Base-by-base conservation (phyloP, 2,888 invertebrate species). In the Troilus luridus region DNA sequence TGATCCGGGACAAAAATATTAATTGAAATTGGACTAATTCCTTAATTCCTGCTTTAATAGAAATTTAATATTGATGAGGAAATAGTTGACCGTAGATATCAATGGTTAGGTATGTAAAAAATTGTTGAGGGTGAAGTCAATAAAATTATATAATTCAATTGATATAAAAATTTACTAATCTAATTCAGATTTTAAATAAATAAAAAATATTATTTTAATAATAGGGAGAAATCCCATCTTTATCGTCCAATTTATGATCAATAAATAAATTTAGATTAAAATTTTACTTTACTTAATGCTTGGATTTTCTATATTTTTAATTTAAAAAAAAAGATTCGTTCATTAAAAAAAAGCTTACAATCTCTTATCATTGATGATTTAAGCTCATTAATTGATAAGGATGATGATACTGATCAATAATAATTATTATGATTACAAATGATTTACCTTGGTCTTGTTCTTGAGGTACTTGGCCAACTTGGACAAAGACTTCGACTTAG, bases 391-490 rank as follows among this genome's bases (percentile, higher is more conserved):
- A 14, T 24, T 12, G 24, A 27, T 3, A 27, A 72, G 24, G 14
- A 1, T 12, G 72, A 72, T 14, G 24, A 27, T 0, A 72, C 27
- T 24, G 11, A 67, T 67, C 24, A 62, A 67, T 24, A 62, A 67
- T 24, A 12, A 27, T 3, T n/a, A 27, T 7, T 59, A 59, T 59
- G 1, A 59, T 59, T 41, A 89, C 5, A 24, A 56, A 88, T 60
- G 0, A 72, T 58, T 59, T 88, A 95, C 95, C 95, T 95, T 95
- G 59, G 94, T 94, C 93, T 93, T 94, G 93, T 94, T 94, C 92
- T 94, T 95, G 91, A 95, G 94, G 93, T 94, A 95, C 92, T 94
- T 94, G 58, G 94, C 94, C 92, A 95, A 94, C 93, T 94, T 94
- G 91, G 93, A 92, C 92, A 95, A 93, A 59, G 94, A 93, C 93